Evolutionary conservation across 2,888 invertebrate species (phyloP).

Genomic region (Ochropleura leucogaster): DNA sequence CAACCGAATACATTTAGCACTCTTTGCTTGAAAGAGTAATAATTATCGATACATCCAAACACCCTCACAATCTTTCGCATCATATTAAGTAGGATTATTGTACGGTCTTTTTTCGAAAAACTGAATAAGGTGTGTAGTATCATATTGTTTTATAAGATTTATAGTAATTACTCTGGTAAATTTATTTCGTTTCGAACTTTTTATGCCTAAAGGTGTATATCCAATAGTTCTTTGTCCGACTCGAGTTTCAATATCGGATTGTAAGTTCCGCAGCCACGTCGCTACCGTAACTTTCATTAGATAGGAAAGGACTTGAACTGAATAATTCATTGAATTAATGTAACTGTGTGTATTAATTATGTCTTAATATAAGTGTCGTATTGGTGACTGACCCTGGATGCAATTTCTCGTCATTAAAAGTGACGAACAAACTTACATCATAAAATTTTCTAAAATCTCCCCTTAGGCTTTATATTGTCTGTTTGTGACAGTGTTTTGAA

Average conservation of each 20-base stretch:
- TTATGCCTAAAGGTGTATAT: background rate
- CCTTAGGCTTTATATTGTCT: background rate
- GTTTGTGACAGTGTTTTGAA: background rate
- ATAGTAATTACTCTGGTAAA: slow-evolving; percentile 1
- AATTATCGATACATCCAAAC: no score
- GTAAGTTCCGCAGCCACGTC: slow-evolving; percentile 19
- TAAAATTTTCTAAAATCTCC: background rate
- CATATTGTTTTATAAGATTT: background rate
- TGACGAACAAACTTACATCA: background rate
- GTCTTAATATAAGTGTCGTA: background rate
- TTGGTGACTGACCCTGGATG: background rate
- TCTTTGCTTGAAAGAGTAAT: no score
- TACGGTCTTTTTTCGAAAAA: background rate
- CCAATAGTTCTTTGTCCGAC: background rate
- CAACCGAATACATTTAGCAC: no score
- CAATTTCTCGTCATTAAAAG: background rate
- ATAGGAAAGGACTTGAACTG: background rate
- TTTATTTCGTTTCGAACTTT: slow-evolving; percentile 1
- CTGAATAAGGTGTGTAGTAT: background rate
- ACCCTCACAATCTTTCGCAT: no score
- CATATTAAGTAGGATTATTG: no score
- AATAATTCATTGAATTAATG: slow-evolving; percentile 19
- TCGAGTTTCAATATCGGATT: slow-evolving; percentile 23
- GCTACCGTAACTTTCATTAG: slow-evolving; percentile 30
- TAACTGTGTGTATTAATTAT: background rate